Evolutionary conservation across 2,113 vertebrate species (phyloP), one percentile per base, ranked within the genome.

Genomic region (Tapirus terrestris): DNA sequence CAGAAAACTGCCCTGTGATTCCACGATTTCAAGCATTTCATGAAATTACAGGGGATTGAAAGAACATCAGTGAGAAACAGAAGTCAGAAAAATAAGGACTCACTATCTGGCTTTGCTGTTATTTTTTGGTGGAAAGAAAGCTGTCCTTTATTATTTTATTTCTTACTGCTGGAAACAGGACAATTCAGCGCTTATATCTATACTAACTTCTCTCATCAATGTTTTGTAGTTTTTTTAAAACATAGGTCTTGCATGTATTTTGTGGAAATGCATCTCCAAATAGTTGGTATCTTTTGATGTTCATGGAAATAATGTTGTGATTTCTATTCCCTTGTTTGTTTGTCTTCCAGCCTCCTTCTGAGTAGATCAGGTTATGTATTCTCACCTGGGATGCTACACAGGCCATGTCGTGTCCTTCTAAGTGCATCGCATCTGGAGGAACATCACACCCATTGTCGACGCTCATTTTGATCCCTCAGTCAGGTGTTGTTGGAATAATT

Each of bases 381-480:
- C 6, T 36, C 16, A 58, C 2, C 1, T 58, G 16, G 25, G 14
- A 7, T 39, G 16, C 63, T 7, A 51, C 14, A 25, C 9, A 36
- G 25, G n/a, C n/a, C 9, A 25, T 2, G 9, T 12, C 1, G 16
- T 3, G 5, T 87, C 67, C n/a, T 76, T 48, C 27, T 29, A 9
- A 2, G 17, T 3, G 29, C 29, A 51, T 8, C 75, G 33, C 9
- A 1, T 11, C 45, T 76, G 16, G 8, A 48, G 45, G 45, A 20
- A 76, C 2, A 1, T n/a, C 31, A 77, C 9, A 23, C 33, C 33
- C 29, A 1, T 68, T 1, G 5, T 6, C 1, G 16, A 12, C 5
- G 17, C 36, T 12, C 8, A 58, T 58, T 72, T 43, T 39, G 17
- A 53, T 58, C n/a, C 21, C 9, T 36, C n/a, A 31, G 3, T 43